Percentiles rank a stretch among this genome's conserved stretches.
phyloP scores from a whole-genome alignment of 2,888 invertebrate species.

The Autographa pulchrina region DNA sequence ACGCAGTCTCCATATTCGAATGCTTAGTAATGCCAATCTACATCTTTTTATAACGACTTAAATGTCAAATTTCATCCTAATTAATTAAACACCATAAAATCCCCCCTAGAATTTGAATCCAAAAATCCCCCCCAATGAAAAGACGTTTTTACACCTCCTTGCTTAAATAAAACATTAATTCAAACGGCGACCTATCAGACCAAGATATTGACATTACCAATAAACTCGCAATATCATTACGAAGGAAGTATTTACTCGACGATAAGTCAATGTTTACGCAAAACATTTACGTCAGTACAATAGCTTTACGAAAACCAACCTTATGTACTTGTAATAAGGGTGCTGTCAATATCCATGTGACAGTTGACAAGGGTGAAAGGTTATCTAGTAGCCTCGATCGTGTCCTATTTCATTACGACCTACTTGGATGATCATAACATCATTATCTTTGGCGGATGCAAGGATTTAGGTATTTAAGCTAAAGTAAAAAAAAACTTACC shows the following conservation, averaged over 20 bases:
- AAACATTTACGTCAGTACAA: background rate
- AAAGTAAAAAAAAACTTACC: no score
- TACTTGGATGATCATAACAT: constrained; percentile 5
- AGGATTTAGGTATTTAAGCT: background rate
- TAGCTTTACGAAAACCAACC: background rate
- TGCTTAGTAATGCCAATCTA: no score
- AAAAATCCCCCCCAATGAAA: no score
- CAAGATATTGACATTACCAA: background rate
- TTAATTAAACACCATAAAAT: no score
- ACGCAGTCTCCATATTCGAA: no score
- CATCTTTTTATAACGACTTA: no score
- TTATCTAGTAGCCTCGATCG: background rate
- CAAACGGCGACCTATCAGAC: background rate
- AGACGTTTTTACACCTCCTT: no score
- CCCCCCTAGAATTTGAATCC: no score
- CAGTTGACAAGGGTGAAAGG: constrained; percentile 7
- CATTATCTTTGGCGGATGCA: background rate
- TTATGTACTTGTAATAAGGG: background rate
- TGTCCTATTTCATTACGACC: constrained; percentile 11
- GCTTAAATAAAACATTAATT: no score
- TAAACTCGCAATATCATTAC: background rate
- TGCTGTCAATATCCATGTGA: background rate
- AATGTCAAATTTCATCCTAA: no score
- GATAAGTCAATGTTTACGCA: background rate
- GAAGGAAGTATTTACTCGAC: background rate